Evolutionary conservation across 2,888 invertebrate genomes (phyloP).

Genomic region (Microctonus brassicae): DNA sequence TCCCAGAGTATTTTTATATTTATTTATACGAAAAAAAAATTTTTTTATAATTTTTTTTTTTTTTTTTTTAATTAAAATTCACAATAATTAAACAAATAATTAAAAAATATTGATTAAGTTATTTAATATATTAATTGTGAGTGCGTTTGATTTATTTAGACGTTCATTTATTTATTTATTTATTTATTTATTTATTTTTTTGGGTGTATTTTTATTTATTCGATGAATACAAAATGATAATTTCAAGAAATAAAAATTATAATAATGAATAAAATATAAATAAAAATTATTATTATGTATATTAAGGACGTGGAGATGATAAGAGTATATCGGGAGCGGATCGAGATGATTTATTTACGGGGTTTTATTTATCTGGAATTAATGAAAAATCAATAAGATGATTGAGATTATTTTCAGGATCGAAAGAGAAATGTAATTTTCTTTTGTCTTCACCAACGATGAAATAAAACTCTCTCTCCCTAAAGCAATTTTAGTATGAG

Average conservation of each 20-base stretch:
- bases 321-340: slow-evolving; percentile 29
- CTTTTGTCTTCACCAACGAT: slow-evolving; percentile 30
- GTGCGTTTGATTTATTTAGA: too few relatives aligned
- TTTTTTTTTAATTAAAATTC: too few relatives aligned
- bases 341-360: slow-evolving; percentile 22
- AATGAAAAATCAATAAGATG: slow-evolving; percentile 46
- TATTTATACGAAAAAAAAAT: too few relatives aligned
- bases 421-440: slow-evolving; percentile 42
- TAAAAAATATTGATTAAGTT: too few relatives aligned
- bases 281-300: background rate
- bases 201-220: too few relatives aligned
- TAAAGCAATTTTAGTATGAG: slow-evolving; percentile 20
- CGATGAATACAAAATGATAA: too few relatives aligned
- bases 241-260: background rate
- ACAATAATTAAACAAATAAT: too few relatives aligned
- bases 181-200: too few relatives aligned
- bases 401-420: slow-evolving; percentile 25
- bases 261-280: slow-evolving; percentile 1
- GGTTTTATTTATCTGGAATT: slow-evolving; percentile 31
- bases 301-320: background rate
- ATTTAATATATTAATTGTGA: background rate
- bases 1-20: slow-evolving; percentile 1
- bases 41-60: background rate
- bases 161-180: too few relatives aligned
- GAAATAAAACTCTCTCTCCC: background rate